phyloP scores from a whole-genome alignment of 2,888 invertebrate genomes.

The Volucella inflata region DNA sequence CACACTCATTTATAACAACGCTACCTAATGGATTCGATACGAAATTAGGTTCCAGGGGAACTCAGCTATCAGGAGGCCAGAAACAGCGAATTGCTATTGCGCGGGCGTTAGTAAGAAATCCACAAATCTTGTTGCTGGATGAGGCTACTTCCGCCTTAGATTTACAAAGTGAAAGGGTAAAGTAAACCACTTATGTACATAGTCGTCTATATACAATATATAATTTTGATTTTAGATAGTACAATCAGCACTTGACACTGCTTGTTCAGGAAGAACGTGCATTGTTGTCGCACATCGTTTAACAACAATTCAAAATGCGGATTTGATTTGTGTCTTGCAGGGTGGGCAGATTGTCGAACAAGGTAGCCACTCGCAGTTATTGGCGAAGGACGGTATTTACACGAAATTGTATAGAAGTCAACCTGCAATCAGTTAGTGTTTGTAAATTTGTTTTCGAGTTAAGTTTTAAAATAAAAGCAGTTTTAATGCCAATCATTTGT shows the following conservation, averaged over 20 bases:
- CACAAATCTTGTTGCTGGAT: slow-evolving; percentile 87
- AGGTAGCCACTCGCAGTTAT: slow-evolving; percentile 89
- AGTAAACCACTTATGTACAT: slow-evolving; percentile 83
- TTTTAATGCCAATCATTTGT: neutral
- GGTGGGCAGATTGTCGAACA: slow-evolving; percentile 89
- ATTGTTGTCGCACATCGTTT: slow-evolving; percentile 94
- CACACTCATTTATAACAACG: slow-evolving; percentile 88
- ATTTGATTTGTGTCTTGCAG: slow-evolving; percentile 92
- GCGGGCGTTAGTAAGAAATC: slow-evolving; percentile 88
- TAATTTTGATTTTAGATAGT: slow-evolving; percentile 86
- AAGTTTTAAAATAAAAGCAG: neutral
- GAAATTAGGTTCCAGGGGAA: slow-evolving; percentile 88
- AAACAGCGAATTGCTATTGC: slow-evolving; percentile 93
- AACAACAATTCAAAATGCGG: slow-evolving; percentile 92
- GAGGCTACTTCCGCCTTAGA: slow-evolving; percentile 91
- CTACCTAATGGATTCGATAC: slow-evolving; percentile 90
- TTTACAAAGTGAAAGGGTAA: slow-evolving; percentile 88
- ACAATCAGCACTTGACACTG: slow-evolving; percentile 92
- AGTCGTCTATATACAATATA: slow-evolving; percentile 87
- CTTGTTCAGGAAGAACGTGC: slow-evolving; percentile 91
- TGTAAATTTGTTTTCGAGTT: neutral
- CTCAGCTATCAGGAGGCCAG: slow-evolving; percentile 91
- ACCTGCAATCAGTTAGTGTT: slow-evolving; percentile 56
- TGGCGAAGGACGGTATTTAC: slow-evolving; percentile 87
- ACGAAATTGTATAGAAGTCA: slow-evolving; percentile 87